These are phyloP conservation scores for Enhydra lutris DNA, from an alignment of 2,113 vertebrate genomes.

Conservation along the genomic window DNA sequence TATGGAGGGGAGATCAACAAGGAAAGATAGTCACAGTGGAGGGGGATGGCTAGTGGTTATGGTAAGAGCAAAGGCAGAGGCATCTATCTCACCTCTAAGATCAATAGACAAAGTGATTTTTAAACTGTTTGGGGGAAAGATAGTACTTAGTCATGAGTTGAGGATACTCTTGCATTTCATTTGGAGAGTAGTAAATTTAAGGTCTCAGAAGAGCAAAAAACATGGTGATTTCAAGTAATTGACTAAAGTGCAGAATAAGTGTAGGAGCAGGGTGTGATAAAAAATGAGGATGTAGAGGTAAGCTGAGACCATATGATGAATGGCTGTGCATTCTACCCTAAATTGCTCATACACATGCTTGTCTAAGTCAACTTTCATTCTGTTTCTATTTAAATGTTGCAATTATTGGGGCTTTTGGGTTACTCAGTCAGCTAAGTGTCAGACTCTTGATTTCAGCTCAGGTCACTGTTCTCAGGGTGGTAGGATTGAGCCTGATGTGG, in stretches of 20 bases:
- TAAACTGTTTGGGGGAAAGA: neutral
- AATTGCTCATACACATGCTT: neutral
- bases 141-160: neutral
- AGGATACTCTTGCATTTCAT: neutral
- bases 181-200: neutral
- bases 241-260: neutral
- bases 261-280: accelerated
- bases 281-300: neutral
- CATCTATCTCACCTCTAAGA: neutral
- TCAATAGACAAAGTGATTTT: neutral
- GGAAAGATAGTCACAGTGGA: neutral
- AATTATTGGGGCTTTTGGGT: neutral
- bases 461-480: neutral
- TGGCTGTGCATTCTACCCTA: neutral
- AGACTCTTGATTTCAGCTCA: neutral
- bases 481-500: neutral
- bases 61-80: neutral
- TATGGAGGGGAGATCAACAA: neutral
- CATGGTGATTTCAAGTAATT: neutral
- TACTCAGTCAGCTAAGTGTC: neutral
- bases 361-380: neutral
- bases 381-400: neutral
- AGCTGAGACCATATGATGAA: neutral
- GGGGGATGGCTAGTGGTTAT: accelerated
- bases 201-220: neutral